Evolutionary conservation across 64 coral and sea anemone species (phyloP), one percentile per base, ranked within the genome.

Genomic region (Dendrophyllia cribrosa): DNA sequence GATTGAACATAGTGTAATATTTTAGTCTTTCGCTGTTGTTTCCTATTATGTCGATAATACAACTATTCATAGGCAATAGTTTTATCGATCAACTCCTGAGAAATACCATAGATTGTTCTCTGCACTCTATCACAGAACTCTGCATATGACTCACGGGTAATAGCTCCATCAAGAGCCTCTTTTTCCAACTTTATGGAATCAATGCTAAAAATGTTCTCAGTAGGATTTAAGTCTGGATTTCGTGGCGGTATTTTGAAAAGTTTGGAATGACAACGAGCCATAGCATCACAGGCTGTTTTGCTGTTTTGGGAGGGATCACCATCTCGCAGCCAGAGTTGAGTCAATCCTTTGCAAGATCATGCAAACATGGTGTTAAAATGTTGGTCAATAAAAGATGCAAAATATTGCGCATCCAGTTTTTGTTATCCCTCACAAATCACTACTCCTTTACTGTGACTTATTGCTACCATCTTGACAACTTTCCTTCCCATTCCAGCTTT

Each of bases 161-260:
- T 95, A 26, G 77, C 49, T 61, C 69, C 66, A 8, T 77, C 61
- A 66, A 95, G 46, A 1, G 93, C 93, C 55, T 94, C 82, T 94
- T 94, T 48, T 15, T 22, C 72, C 21, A 94, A 70, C 82, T 89
- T 51, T 50, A 70, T 90, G 13, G 51, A 72, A 10, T 86, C 87
- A 14, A 95, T 61, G 58, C 82, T 85, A 76, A 94, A 93, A 16
- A 81, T 64, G 50, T 94, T 94, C 72, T 94, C 92, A 60, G 83
- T 89, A 5, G 77, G 86, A 72, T 90, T 95, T 48, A 95, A 75
- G 76, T 95, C 93, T n/a, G 93, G 93, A 78, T 72, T 95, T 5
- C 62, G 68, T 7, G 88, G 78, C 6, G 73, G 87, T 64, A 95
- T 90, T 62, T 46, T 63, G 17, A 90, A 90, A n/a, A 76, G 60